phyloP scores from a whole-genome alignment of 2,888 invertebrate genomes.

The Sinohyriopsis cumingii region DNA sequence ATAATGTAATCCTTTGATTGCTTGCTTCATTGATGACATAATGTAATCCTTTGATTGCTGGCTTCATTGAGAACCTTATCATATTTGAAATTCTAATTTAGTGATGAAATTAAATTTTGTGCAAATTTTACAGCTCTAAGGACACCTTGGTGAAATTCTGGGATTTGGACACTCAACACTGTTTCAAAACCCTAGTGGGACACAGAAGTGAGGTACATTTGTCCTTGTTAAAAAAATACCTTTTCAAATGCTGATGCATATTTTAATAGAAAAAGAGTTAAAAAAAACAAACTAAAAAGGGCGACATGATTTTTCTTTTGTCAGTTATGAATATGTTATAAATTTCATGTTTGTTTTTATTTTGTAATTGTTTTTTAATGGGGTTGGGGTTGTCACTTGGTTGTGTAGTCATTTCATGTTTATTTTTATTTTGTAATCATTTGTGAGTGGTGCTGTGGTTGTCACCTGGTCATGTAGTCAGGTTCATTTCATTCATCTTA shows the following conservation, averaged over 20 bases:
- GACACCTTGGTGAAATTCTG: slow-evolving; percentile 97
- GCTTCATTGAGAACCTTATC: too few species aligned
- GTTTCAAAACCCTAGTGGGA: slow-evolving; percentile 94
- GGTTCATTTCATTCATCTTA: not conserved
- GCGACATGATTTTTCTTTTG: not conserved
- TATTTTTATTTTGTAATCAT: not conserved
- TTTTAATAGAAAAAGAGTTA: not conserved
- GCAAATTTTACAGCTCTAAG: slow-evolving; percentile 79
- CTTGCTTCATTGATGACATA: too few species aligned
- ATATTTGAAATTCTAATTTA: too few species aligned
- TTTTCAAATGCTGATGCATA: not conserved
- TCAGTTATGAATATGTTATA: not conserved
- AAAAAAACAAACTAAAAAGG: not conserved
- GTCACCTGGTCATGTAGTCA: not conserved
- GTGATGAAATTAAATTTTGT: too few species aligned
- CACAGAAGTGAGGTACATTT: slow-evolving; percentile 76
- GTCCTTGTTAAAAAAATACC: not conserved
- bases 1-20: too few species aligned
- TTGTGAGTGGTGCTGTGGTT: too few species aligned
- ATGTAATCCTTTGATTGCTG: too few species aligned
- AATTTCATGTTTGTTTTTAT: slow-evolving; percentile 1
- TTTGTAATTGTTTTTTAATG: not conserved
- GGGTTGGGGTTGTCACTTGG: too few species aligned
- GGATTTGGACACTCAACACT: slow-evolving; percentile 95
- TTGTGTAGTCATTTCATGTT: not conserved